Evolutionary conservation across 2,113 vertebrate genomes (phyloP), one percentile per base, ranked within the genome.

Genomic region (Phylloscopus trochilus): DNA sequence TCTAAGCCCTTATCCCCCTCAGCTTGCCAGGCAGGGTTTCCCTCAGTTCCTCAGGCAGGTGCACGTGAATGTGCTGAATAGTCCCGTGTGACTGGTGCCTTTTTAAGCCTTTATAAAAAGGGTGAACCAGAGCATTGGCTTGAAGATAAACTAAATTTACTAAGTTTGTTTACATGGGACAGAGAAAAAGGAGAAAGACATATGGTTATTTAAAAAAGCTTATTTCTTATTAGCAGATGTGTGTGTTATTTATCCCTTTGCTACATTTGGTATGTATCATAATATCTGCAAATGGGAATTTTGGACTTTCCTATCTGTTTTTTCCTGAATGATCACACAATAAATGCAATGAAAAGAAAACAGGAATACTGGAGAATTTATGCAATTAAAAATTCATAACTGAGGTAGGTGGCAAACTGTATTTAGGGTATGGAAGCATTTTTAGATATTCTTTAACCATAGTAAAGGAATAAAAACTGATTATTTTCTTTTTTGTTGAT

Each of bases 81-180:
- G 37, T 9, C 52, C 69, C 12, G 28, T 5, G 21, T 58, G 56
- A 67, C 73, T 72, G 52, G 3, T 1, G 17, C 15, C 41, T 59
- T 72, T 91, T 31, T 5, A 66, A 75, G 52, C 43, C 52, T 66
- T 85, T 53, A 33, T 30, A 15, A 49, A 84, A 68, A 78, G 15
- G 15, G 22, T 39, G 35, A 84, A 75, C 30, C 15, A 76, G 15
- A 70, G 18, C 37, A 60, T 2, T 66, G 37, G 5, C 31, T 77
- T 62, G 46, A 69, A 93, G 85, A 83, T 20, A 28, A 55, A 44
- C 27, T 49, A 63, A 69, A 35, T 41, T 87, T 69, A n/a, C 0
- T 58, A 52, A 15, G 31, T 58, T 52, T 69, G 53, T 64, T 85
- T 37, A 26, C 35, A 33, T 0, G 0, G 0, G 1, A 53, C 41